Percentiles rank a stretch among this genome's conserved stretches.
phyloP scores from a whole-genome alignment of 2,113 vertebrate species.

The Chloropsis hardwickii region DNA sequence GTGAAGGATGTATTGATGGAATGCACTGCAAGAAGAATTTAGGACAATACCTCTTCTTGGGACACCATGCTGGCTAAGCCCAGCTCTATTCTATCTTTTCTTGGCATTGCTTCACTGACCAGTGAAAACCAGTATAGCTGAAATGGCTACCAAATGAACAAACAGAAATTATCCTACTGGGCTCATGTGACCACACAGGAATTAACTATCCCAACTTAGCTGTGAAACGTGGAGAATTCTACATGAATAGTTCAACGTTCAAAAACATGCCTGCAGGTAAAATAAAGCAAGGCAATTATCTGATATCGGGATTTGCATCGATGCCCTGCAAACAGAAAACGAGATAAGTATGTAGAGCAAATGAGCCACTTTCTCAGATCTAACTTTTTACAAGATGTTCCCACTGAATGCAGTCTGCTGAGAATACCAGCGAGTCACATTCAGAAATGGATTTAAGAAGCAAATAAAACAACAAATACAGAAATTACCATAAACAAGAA shows the following conservation, averaged over 20 bases:
- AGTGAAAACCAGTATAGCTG: neutral
- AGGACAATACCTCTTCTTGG: neutral
- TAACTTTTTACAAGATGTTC: neutral
- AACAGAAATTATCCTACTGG: neutral
- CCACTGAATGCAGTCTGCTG: neutral
- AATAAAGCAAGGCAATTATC: neutral
- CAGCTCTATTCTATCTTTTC: neutral
- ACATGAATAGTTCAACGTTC: neutral
- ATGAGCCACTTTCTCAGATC: neutral
- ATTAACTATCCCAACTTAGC: neutral
- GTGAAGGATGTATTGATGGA: neutral
- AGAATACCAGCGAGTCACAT: neutral
- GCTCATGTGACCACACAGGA: neutral
- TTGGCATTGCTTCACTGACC: neutral
- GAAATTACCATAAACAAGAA: neutral
- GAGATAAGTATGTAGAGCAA: neutral
- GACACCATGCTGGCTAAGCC: neutral
- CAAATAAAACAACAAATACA: neutral
- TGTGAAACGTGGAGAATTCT: neutral
- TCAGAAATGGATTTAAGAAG: neutral
- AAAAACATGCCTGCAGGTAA: neutral
- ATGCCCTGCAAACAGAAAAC: neutral
- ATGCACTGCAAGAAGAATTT: neutral
- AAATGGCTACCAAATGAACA: neutral
- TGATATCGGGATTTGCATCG: neutral